phyloP scores from a whole-genome alignment of 1,140 invertebrate genomes.

The Zaprionus kolodkinae region DNA sequence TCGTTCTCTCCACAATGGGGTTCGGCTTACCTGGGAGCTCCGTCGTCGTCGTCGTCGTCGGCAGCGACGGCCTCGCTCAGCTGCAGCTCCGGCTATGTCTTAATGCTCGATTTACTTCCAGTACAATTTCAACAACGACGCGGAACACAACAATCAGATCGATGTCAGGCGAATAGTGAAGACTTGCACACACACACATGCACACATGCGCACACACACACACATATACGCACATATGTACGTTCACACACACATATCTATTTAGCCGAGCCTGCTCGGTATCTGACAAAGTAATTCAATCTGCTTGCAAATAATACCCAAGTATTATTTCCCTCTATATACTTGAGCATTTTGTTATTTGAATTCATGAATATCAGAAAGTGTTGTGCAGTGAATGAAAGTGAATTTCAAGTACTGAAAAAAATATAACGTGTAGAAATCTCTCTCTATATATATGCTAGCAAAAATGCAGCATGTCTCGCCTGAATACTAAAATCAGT shows the following conservation, averaged over 20 bases:
- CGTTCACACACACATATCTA: neutral
- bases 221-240: neutral
- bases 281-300: conserved; percentile 29
- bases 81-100: conserved; percentile 50
- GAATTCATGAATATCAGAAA: conserved; percentile 20
- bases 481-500: conserved; percentile 7
- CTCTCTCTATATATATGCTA: too few species aligned
- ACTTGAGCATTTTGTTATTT: conserved; percentile 13
- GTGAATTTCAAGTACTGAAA: conserved; percentile 13
- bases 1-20: conserved; percentile 38
- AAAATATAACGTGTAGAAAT: neutral
- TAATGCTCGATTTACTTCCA: conserved; percentile 78
- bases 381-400: conserved; percentile 21
- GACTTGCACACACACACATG: neutral
- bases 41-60: conserved; percentile 3
- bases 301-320: conserved; percentile 21
- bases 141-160: conserved; percentile 60
- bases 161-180: conserved; percentile 12
- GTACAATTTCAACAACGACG: conserved; percentile 71
- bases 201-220: too few species aligned
- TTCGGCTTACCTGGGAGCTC: conserved; percentile 58
- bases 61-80: conserved; percentile 23
- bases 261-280: conserved; percentile 28
- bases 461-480: conserved; percentile 1
- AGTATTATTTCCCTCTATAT: conserved; percentile 29